Conservation (phyloP, 92 coral and sea anemone species). For the Muricea muricata region DNA sequence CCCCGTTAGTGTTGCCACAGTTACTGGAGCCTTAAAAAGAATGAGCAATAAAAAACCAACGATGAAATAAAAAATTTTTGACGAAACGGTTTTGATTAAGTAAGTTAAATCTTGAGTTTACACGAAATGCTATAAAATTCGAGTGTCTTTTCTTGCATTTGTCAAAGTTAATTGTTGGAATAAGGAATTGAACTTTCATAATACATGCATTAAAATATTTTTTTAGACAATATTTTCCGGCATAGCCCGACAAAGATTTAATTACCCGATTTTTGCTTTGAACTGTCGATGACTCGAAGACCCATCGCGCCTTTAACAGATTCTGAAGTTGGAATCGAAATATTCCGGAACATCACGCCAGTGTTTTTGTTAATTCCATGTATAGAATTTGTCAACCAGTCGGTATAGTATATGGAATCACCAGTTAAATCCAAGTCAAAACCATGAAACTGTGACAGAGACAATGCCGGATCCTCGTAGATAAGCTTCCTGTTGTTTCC, state of each 20-base stretch:
- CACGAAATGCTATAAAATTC: no score
- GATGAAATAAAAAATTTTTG: no score
- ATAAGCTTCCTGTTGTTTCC: constrained; percentile 57
- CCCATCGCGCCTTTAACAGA: constrained; percentile 39
- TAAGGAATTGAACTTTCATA: no score
- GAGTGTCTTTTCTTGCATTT: no score
- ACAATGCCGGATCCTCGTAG: constrained; percentile 5
- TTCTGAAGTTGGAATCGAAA: neutral
- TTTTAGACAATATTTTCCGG: neutral
- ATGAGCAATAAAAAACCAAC: neutral
- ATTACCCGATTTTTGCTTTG: constrained; percentile 64
- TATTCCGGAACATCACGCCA: neutral
- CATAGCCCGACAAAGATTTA: neutral
- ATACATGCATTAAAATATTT: no score
- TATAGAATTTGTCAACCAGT: constrained; percentile 40
- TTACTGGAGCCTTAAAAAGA: constrained; percentile 9
- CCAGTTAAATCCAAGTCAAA: constrained; percentile 68
- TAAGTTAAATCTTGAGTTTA: no score
- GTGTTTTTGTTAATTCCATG: constrained; percentile 10
- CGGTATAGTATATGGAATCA: constrained; percentile 71
- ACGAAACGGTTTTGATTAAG: no score
- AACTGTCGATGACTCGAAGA: constrained; percentile 47
- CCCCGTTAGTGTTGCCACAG: constrained; percentile 66
- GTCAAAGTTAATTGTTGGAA: no score
- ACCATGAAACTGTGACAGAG: constrained; percentile 15